Conservation (phyloP, 1,140 invertebrate species). For the Manduca sexta region DNA sequence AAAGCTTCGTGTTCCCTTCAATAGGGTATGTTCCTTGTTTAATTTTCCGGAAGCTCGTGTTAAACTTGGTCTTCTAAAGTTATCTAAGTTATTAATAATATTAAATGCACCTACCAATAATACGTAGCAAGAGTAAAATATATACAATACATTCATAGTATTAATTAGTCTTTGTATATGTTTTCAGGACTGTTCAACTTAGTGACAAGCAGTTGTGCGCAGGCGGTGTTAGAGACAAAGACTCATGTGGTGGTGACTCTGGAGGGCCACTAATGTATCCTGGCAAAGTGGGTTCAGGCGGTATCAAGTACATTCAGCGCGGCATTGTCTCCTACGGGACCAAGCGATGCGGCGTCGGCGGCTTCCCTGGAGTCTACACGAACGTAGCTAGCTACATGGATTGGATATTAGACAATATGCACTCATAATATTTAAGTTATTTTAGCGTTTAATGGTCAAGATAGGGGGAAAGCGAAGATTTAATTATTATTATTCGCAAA, state of each 20-base stretch:
- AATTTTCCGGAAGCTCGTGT: too few species aligned
- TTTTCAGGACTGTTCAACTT: conserved; percentile 44
- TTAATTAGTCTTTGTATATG: background rate
- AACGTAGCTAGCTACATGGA: conserved; percentile 75
- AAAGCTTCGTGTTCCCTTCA: too few species aligned
- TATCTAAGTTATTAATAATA: too few species aligned
- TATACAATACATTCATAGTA: too few species aligned
- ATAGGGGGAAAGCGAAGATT: too few species aligned
- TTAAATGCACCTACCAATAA: too few species aligned
- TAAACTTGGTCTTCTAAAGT: too few species aligned
- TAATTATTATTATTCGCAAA: too few species aligned
- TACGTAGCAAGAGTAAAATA: too few species aligned
- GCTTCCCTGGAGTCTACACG: conserved; percentile 79
- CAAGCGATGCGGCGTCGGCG: conserved; percentile 73
- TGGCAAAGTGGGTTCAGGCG: conserved; percentile 23
- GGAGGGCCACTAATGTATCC: conserved; percentile 79
- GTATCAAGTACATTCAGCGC: conserved; percentile 71
- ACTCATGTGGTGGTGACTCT: conserved; percentile 80
- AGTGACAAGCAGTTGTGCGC: conserved; percentile 76
- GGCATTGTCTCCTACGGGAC: conserved; percentile 82
- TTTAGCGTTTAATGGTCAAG: too few species aligned
- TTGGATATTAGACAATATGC: conserved; percentile 78
- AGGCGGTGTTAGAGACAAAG: conserved; percentile 72
- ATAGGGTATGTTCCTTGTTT: too few species aligned
- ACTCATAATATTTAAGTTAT: conserved; percentile 8